Percentiles rank a stretch among this genome's conserved stretches.
phyloP scores from a whole-genome alignment of 2,113 vertebrate species.

The Aptenodytes patagonicus region DNA sequence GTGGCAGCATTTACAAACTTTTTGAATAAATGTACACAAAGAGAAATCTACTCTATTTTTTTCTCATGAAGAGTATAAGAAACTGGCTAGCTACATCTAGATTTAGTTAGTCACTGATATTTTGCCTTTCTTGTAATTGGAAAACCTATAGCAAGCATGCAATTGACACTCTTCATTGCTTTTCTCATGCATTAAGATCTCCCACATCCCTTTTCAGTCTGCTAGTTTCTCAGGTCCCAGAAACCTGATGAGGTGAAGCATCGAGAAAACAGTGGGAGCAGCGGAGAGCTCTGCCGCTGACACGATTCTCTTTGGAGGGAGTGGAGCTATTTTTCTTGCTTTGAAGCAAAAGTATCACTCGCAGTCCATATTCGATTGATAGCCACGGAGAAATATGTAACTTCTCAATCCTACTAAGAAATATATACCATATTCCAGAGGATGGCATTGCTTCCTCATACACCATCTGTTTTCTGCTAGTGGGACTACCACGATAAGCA shows the following conservation, averaged over 20 bases:
- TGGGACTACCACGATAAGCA: neutral
- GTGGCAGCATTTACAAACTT: neutral
- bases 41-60: neutral
- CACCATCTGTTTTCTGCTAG: neutral
- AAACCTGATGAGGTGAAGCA: neutral
- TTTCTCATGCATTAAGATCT: neutral
- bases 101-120: neutral
- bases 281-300: neutral
- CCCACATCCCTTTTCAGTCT: neutral
- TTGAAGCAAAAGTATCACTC: neutral
- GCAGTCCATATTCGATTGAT: neutral
- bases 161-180: neutral
- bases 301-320: neutral
- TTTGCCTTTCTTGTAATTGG: neutral
- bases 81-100: neutral
- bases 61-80: neutral
- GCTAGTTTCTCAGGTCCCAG: neutral
- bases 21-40: neutral
- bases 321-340: constrained; percentile 22
- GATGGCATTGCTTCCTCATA: neutral
- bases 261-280: neutral
- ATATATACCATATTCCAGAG: neutral
- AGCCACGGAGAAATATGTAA: neutral
- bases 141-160: neutral
- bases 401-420: neutral